Percentiles rank a stretch among this genome's conserved stretches.
Evolutionary conservation across 30 jellyfish, hydroid and myxozoan species (phyloP).

Genomic region (Rhopilema esculentum): DNA sequence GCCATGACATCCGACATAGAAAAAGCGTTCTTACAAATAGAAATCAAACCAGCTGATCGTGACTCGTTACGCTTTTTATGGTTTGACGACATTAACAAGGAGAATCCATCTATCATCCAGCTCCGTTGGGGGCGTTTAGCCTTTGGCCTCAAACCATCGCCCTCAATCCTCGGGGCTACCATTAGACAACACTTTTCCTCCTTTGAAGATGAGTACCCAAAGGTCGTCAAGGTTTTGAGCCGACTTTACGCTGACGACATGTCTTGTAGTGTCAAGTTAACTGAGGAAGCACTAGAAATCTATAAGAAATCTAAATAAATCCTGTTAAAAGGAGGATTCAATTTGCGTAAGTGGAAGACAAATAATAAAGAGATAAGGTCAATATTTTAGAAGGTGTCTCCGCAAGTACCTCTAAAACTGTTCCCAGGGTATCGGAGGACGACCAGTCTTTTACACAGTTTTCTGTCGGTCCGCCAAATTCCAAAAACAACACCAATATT

Average conservation of each 20-base stretch:
- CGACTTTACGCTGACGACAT: slow-evolving; percentile 22
- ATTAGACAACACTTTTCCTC: slow-evolving; percentile 28
- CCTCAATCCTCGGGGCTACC: slow-evolving; percentile 42
- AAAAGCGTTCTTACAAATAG: slow-evolving; percentile 47
- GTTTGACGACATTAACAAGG: slow-evolving; percentile 26
- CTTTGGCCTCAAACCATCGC: slow-evolving; percentile 32
- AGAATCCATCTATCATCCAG: slow-evolving; percentile 10
- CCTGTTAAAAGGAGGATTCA: slow-evolving; percentile 60
- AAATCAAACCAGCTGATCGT: slow-evolving; percentile 32
- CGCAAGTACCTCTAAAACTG: neutral
- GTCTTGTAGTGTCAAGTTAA: slow-evolving; percentile 15
- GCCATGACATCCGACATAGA: slow-evolving; percentile 38
- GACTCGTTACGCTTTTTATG: slow-evolving; percentile 41
- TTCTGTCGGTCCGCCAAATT: slow-evolving; percentile 15
- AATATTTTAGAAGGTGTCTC: neutral
- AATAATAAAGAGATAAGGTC: slow-evolving; percentile 27
- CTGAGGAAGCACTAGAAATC: slow-evolving; percentile 25
- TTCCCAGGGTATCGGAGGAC: slow-evolving; percentile 40
- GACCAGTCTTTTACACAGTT: slow-evolving; percentile 57
- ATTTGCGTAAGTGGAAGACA: slow-evolving; percentile 68
- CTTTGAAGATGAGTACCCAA: slow-evolving; percentile 1
- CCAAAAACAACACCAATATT: neutral
- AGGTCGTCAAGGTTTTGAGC: slow-evolving; percentile 14
- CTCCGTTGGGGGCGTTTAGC: slow-evolving; percentile 11
- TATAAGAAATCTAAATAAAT: slow-evolving; percentile 29